Base-by-base conservation (phyloP, 2,888 invertebrate species). In the Hofmannophila pseudospretella region DNA sequence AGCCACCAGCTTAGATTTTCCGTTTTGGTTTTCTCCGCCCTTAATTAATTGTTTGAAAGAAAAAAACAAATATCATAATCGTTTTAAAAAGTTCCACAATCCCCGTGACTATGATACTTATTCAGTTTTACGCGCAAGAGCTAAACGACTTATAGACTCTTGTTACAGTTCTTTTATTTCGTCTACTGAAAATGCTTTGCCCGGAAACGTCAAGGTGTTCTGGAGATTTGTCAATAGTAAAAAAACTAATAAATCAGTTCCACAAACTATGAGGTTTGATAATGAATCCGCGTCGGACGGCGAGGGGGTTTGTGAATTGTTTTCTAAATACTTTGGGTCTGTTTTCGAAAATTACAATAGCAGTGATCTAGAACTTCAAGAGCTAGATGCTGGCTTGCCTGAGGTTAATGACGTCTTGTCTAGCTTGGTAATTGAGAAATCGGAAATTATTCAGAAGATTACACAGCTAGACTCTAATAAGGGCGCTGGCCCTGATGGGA, bases 101-200 rank as follows among this genome's bases (percentile, higher is more conserved):
- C 40, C 42, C 2, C 25, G 39, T 4, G 43, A 43, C 16, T 40
- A 44, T 16, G 44, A 44, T 9, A 40, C 38, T 4, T 44, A 38
- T 23, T 22, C 35, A 8, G 10, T 38, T 2, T 33, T 44, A 2
- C 31, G 44, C 10, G 4, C 10, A 2, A 40, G 44, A 23, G 26
- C 29, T 23, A 44, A 44, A 34, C 10, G 0, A 5, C 36, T 40
- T 5, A 30, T 27, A n/a, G 12, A 10, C 4, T n/a, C 29, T 2
- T 40, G 38, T 28, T 22, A 44, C 10, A 33, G 22, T n/a, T 19
- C 1, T 2, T 39, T 14, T 13, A n/a, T 44, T 1, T n/a, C 34
- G 1, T 27, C 34, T 5, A 25, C 34, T 3, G 40, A 38, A 26
- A 16, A 33, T 7, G 9, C 36, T 3, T 29, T 44, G 22, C n/a